Conservation (phyloP, 2,888 invertebrate genomes). For the Meteorus colon region DNA sequence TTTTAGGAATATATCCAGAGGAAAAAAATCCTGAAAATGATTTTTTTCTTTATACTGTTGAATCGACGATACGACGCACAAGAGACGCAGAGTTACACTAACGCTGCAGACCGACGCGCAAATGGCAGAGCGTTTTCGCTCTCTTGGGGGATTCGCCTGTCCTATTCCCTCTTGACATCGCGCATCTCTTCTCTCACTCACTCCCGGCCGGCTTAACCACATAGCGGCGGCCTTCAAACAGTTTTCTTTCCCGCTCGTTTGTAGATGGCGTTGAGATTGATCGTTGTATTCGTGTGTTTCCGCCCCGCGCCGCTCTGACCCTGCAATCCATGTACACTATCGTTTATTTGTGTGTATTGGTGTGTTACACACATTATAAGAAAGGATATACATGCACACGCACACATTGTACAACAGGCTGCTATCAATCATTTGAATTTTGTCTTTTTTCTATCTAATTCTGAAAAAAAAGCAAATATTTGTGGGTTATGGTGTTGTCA, state of each 20-base stretch:
- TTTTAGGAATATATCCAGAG: conserved; percentile 16
- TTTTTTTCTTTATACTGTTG: conserved; percentile 29
- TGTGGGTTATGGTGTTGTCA: not conserved
- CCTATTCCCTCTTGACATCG: conserved; percentile 18
- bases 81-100: conserved; percentile 55
- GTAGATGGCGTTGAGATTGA: conserved; percentile 62
- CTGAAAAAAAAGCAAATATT: not conserved
- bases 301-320: not conserved
- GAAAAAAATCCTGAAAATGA: conserved; percentile 8
- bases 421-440: conserved; percentile 6
- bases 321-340: not conserved
- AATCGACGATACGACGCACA: conserved; percentile 41
- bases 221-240: conserved; percentile 69
- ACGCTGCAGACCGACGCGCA: conserved; percentile 62
- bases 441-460: not conserved
- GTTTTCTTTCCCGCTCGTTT: conserved; percentile 71
- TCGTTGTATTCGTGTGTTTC: conserved; percentile 11
- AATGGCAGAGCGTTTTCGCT: conserved; percentile 60
- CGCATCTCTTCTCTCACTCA: conserved; percentile 20
- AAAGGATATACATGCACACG: not conserved
- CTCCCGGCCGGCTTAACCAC: conserved; percentile 30
- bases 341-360: not conserved
- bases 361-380: not conserved
- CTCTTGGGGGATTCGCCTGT: conserved; percentile 47
- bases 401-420: not conserved